phyloP scores from a whole-genome alignment of 2,113 vertebrate species.

The Bambusicola thoracicus region DNA sequence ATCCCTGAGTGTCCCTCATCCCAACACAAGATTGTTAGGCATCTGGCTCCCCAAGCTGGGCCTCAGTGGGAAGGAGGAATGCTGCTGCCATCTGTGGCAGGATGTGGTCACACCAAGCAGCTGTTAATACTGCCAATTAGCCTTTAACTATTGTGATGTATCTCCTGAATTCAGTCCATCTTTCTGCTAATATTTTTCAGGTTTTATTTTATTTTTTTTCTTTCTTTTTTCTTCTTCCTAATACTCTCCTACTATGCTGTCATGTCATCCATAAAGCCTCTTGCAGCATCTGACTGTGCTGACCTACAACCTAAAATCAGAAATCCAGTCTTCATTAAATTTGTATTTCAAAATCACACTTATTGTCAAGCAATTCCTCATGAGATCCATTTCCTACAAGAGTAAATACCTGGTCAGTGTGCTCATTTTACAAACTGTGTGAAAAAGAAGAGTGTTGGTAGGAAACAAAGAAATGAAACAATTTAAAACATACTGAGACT shows the following conservation, averaged over 20 bases:
- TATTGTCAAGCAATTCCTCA: neutral
- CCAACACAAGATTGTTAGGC: neutral
- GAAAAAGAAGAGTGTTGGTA: neutral
- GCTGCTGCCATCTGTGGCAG: neutral
- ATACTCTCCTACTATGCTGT: neutral
- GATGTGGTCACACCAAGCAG: neutral
- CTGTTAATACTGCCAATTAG: neutral
- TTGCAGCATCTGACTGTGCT: too few species aligned
- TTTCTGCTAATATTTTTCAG: neutral
- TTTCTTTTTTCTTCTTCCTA: neutral
- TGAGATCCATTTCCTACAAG: neutral
- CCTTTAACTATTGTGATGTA: neutral
- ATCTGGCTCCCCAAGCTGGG: neutral
- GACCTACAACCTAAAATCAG: too few species aligned
- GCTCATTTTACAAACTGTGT: neutral
- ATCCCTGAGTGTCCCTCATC: neutral
- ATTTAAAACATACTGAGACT: neutral
- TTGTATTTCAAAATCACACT: neutral
- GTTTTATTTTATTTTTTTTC: neutral
- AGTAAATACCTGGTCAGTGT: neutral
- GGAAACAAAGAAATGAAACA: neutral
- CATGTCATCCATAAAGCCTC: neutral
- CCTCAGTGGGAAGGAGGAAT: neutral
- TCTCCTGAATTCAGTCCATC: neutral
- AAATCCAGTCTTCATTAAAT: neutral